Base-by-base conservation (phyloP, 30 jellyfish, hydroid and myxozoan species). In the Cassiopea xamachana region DNA sequence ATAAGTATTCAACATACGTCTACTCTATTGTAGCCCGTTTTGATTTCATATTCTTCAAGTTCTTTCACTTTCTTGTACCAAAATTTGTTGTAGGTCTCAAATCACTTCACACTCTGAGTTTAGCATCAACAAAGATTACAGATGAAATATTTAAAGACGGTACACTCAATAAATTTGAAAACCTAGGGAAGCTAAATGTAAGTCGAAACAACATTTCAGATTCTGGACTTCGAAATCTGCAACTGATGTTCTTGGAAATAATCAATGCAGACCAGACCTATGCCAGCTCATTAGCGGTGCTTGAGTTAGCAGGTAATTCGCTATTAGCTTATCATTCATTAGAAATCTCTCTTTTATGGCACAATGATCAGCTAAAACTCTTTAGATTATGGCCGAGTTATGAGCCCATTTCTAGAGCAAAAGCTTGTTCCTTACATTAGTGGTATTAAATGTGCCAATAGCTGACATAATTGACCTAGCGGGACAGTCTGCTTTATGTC, bases 261-360 rank as follows among this genome's bases (percentile, higher is more conserved):
- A 87, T 87, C 68, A 76, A 87, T 48, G 94, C 94, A 2, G 94
- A 87, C 79, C 84, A 78, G 49, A 75, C 94, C 18, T 84, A 46
- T 49, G 50, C 83, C 64, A 84, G 85, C 60, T 55, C 83, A 58
- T 18, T 50, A 9, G 75, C 86, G 1, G 17, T 60, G n/a, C 58
- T 68, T 7, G 46, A 5, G 17, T 45, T 72, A 8, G 46, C 77
- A 14, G 90, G 90, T 47, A 43, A 48, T 73, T 61, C n/a, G 0
- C 27, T 10, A 1, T 67, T 18, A 64, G 6, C 27, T 64, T 13
- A 64, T 14, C 2, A 4, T 13, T 64, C 39, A 2, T 4, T 2
- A 17, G 69, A 59, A 59, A 59, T 14, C 69, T 59, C 14, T 59
- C 14, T 7, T 59, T 59, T 59, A 27, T 27, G 39, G 39, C 39